These are phyloP conservation scores for Drosophila rubida DNA, from an alignment of 2,888 invertebrate species.

Conservation along the genomic window DNA sequence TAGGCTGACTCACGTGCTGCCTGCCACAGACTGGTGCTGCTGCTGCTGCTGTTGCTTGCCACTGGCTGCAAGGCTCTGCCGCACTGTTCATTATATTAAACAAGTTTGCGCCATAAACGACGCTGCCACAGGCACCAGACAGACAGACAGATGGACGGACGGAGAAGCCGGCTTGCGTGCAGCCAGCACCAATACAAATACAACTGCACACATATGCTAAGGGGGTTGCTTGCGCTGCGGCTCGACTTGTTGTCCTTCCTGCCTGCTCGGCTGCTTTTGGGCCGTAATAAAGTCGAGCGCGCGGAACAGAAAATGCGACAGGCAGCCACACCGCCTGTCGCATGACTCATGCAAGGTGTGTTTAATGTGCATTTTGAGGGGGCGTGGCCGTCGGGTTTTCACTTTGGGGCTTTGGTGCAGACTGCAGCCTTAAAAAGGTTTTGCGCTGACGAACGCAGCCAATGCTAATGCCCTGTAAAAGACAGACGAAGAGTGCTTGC, in stretches of 20 bases:
- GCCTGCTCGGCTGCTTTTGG: constrained; percentile 38
- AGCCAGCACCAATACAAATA: constrained; percentile 13
- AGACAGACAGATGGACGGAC: constrained; percentile 1
- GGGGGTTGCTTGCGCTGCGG: constrained; percentile 54
- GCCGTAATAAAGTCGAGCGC: constrained; percentile 70
- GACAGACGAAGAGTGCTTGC: too few species aligned
- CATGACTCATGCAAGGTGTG: constrained; percentile 79
- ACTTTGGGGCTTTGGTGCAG: constrained; percentile 4
- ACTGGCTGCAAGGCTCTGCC: constrained; percentile 52
- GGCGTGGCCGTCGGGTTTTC: constrained; percentile 21
- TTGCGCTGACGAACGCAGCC: constrained; percentile 7
- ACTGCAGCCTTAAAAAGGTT: constrained; percentile 38
- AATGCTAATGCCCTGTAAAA: constrained; percentile 31
- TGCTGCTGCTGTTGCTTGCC: constrained; percentile 13
- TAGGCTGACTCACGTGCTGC: constrained; percentile 74
- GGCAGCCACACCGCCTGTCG: constrained; percentile 32
- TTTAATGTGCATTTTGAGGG: constrained; percentile 60
- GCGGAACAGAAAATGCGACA: constrained; percentile 60
- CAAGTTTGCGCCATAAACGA: constrained; percentile 78
- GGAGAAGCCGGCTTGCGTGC: constrained; percentile 61
- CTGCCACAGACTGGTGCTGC: constrained; percentile 35
- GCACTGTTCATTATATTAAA: constrained; percentile 78
- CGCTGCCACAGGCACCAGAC: constrained; percentile 61
- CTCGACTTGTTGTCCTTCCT: constrained; percentile 42
- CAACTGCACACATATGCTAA: constrained; percentile 14